phyloP scores from a whole-genome alignment of 2,113 vertebrate species.

The Plecturocebus donacophilus region DNA sequence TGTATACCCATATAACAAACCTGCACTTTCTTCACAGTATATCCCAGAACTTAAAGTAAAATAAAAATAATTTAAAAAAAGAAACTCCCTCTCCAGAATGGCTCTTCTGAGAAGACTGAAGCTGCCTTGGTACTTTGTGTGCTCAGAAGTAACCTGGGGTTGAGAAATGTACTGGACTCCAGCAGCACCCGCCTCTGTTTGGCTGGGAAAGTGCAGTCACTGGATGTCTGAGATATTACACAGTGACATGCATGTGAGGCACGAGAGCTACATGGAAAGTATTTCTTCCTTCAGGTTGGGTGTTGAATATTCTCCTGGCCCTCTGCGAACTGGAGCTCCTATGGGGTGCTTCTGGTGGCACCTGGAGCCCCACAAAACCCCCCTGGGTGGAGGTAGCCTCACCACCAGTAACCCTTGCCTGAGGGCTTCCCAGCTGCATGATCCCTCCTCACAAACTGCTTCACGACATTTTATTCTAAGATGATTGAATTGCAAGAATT shows the following conservation, averaged over 20 bases:
- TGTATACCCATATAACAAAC: too few relatives aligned
- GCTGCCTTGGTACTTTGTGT: background rate
- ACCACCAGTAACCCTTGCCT: rapidly evolving
- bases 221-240: constrained; percentile 1
- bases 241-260: background rate
- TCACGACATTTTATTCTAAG: background rate
- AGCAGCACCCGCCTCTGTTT: background rate
- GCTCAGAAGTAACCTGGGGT: background rate
- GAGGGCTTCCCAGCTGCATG: background rate
- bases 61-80: background rate
- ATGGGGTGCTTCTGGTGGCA: background rate
- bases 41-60: too few relatives aligned
- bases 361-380: background rate
- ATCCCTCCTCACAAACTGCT: background rate
- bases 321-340: background rate
- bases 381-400: rapidly evolving
- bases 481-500: background rate
- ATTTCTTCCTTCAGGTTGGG: background rate
- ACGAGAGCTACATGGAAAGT: background rate
- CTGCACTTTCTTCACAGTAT: too few relatives aligned
- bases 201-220: background rate
- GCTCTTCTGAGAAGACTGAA: background rate
- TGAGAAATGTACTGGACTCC: background rate
- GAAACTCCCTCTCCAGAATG: background rate
- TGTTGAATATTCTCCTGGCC: background rate